phyloP scores from a whole-genome alignment of 2,113 vertebrate species.

The Tauraco erythrolophus region DNA sequence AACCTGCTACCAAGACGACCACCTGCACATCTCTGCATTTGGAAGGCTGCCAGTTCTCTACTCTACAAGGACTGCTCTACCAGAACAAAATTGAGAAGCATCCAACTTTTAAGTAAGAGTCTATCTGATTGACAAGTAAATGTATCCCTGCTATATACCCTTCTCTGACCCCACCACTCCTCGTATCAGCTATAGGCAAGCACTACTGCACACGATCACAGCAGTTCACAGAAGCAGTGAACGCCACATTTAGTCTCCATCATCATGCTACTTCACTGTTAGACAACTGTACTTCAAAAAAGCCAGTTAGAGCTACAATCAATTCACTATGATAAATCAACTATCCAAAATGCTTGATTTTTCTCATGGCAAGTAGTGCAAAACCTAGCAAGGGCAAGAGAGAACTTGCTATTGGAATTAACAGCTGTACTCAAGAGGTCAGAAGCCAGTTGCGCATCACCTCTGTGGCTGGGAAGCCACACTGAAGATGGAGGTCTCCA shows the following conservation, averaged over 20 bases:
- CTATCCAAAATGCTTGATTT: neutral
- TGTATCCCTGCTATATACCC: accelerated
- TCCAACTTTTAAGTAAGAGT: neutral
- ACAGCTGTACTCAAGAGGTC: neutral
- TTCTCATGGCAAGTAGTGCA: neutral
- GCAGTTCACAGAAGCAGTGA: neutral
- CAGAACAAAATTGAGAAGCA: neutral
- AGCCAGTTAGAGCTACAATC: neutral
- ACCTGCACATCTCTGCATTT: neutral
- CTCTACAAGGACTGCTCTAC: neutral
- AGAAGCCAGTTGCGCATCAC: neutral
- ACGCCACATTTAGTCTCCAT: neutral
- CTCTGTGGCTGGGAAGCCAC: neutral
- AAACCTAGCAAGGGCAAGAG: neutral
- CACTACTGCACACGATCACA: neutral
- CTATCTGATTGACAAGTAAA: neutral
- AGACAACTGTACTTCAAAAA: neutral
- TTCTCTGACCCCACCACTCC: neutral
- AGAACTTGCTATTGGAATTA: neutral
- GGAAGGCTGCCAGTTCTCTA: neutral
- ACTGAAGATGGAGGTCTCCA: accelerated
- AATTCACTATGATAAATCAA: neutral
- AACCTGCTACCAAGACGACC: neutral
- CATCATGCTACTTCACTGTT: neutral
- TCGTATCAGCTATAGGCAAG: neutral